phyloP scores from a whole-genome alignment of 1,140 invertebrate species.

The Zophobas morio region DNA sequence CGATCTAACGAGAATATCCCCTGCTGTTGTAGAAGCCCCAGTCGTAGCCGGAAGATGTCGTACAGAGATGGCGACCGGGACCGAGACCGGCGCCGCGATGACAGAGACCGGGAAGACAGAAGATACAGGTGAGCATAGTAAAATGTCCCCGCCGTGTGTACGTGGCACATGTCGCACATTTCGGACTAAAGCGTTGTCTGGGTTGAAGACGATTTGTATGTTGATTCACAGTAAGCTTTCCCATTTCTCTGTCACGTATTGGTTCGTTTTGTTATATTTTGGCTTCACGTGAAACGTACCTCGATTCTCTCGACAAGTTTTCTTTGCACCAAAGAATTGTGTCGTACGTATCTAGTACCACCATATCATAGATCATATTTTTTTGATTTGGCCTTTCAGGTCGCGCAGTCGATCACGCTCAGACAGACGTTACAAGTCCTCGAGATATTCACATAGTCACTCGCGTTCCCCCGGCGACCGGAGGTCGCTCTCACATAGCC shows the following conservation, averaged over 20 bases:
- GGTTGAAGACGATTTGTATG: constrained; percentile 50
- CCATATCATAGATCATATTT: constrained; percentile 30
- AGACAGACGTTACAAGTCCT: constrained; percentile 67
- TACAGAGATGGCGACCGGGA: constrained; percentile 62
- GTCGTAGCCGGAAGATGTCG: constrained; percentile 61
- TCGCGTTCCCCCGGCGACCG: constrained; percentile 70
- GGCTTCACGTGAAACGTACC: constrained; percentile 37
- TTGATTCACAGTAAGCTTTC: constrained; percentile 32
- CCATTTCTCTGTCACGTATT: constrained; percentile 23
- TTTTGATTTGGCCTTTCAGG: constrained; percentile 56
- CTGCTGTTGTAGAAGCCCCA: constrained; percentile 62
- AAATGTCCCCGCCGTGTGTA: constrained; percentile 34
- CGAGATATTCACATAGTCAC: constrained; percentile 70
- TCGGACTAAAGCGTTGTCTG: constrained; percentile 59
- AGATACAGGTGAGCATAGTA: constrained; percentile 55
- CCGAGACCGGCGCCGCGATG: constrained; percentile 56
- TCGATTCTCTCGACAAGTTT: constrained; percentile 20
- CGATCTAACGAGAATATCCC: constrained; percentile 10
- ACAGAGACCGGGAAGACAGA: constrained; percentile 60
- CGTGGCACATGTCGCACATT: constrained; percentile 15
- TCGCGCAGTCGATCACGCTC: constrained; percentile 71
- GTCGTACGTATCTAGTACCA: constrained; percentile 27
- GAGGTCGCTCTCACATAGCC: constrained; percentile 71
- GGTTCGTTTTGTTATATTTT: constrained; percentile 17
- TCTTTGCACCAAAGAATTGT: constrained; percentile 32